Evolutionary conservation across 1,140 invertebrate species (phyloP).

Genomic region (Nixonia krombeini): DNA sequence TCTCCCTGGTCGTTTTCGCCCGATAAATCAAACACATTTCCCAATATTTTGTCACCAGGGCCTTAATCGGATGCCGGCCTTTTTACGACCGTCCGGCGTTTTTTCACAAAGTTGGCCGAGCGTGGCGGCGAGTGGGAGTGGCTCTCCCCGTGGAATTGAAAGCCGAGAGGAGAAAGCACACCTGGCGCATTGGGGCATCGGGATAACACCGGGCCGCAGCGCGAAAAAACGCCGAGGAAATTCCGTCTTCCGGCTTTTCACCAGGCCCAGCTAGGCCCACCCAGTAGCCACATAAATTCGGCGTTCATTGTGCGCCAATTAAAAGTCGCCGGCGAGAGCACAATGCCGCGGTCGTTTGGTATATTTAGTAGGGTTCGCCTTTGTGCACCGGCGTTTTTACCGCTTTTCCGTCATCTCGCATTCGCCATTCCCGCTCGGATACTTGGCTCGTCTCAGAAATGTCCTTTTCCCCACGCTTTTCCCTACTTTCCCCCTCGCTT

Average conservation of each 20-base stretch:
- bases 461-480: not conserved
- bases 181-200: constrained; percentile 39
- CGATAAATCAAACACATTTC: constrained; percentile 6
- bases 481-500: not conserved
- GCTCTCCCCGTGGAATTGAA: constrained; percentile 9
- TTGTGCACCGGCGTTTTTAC: not conserved
- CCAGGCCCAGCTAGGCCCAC: not conserved
- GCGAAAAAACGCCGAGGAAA: constrained; percentile 47
- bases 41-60: constrained; percentile 1
- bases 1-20: not conserved
- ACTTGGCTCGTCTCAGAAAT: not conserved
- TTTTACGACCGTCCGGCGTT: not conserved
- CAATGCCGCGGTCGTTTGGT: not conserved
- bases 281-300: constrained; percentile 50
- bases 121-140: constrained; percentile 4
- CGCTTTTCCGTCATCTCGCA: constrained; percentile 3
- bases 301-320: constrained; percentile 39
- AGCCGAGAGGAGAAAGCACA: constrained; percentile 41
- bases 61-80: not conserved
- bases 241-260: constrained; percentile 15
- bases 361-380: not conserved
- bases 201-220: constrained; percentile 19
- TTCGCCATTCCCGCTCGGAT: too few relatives aligned
- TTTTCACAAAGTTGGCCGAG: constrained; percentile 8
- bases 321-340: constrained; percentile 19